Conservation (phyloP, 2,888 invertebrate genomes). For the Cerceris rybyensis region DNA sequence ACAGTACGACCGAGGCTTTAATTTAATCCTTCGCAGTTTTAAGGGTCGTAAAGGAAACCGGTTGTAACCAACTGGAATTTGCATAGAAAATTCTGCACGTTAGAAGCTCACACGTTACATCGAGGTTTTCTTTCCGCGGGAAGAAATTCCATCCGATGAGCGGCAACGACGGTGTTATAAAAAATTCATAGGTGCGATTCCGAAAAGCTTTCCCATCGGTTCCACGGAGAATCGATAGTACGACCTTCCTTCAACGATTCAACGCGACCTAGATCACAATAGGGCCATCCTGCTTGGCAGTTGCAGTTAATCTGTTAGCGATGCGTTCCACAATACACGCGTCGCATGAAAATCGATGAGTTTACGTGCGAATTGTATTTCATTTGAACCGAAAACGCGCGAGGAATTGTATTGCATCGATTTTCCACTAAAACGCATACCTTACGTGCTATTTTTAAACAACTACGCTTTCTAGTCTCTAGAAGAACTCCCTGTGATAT, state of each 20-base stretch:
- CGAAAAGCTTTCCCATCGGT: neutral
- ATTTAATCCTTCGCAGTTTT: conserved; percentile 63
- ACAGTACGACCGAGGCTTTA: conserved; percentile 55
- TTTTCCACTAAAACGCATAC: no score
- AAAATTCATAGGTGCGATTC: neutral
- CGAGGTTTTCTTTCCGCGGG: conserved; percentile 17
- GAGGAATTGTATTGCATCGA: conserved; percentile 1
- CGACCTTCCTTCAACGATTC: conserved; percentile 70
- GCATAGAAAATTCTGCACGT: conserved; percentile 38
- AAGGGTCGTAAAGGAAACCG: conserved; percentile 62
- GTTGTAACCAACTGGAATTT: conserved; percentile 52
- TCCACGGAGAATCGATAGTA: neutral
- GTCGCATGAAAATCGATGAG: conserved; percentile 26
- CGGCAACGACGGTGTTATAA: neutral
- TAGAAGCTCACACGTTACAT: conserved; percentile 8
- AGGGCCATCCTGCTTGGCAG: conserved; percentile 73
- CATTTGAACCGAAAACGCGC: conserved; percentile 10
- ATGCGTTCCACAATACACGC: conserved; percentile 30
- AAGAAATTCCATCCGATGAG: neutral
- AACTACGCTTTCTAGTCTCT: no score
- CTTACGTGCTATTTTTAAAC: no score
- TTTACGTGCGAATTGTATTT: conserved; percentile 31
- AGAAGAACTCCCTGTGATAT: no score
- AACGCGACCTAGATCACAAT: conserved; percentile 73
- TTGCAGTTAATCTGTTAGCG: conserved; percentile 53